Conservation (phyloP, 1,140 invertebrate genomes). For the Lordiphosa mommai region DNA sequence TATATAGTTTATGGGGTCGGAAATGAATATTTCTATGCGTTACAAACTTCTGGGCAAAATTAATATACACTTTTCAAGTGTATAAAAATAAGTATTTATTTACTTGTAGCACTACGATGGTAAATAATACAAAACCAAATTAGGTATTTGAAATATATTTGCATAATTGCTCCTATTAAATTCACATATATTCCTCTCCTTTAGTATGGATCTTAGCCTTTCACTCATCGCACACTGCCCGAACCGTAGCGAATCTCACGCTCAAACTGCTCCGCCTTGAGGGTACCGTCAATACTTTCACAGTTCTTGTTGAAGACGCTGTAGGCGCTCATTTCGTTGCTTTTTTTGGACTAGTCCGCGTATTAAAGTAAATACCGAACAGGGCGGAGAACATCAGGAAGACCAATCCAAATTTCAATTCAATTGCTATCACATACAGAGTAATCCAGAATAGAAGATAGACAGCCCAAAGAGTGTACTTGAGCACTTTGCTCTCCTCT, state of each 20-base stretch:
- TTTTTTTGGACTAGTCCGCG: constrained; percentile 86
- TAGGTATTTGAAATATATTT: too few species aligned
- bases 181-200: too few species aligned
- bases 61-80: too few species aligned
- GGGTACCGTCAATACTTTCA: constrained; percentile 93
- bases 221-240: constrained; percentile 67
- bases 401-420: constrained; percentile 93
- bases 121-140: too few species aligned
- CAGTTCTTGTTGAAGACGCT: constrained; percentile 98
- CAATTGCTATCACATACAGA: constrained; percentile 85
- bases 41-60: too few species aligned
- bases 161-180: too few species aligned
- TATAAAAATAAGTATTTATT: too few species aligned
- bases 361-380: constrained; percentile 91
- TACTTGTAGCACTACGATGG: too few species aligned
- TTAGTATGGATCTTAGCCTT: background rate
- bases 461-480: constrained; percentile 78
- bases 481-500: constrained; percentile 46
- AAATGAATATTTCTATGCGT: too few species aligned
- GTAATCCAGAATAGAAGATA: constrained; percentile 85
- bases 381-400: constrained; percentile 91
- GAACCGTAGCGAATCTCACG: constrained; percentile 88
- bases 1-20: too few species aligned
- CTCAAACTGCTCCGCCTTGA: constrained; percentile 97
- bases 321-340: constrained; percentile 94